These are phyloP conservation scores for Orthonevra nobilis DNA, from an alignment of 2,888 invertebrate species.

Conservation along the genomic window DNA sequence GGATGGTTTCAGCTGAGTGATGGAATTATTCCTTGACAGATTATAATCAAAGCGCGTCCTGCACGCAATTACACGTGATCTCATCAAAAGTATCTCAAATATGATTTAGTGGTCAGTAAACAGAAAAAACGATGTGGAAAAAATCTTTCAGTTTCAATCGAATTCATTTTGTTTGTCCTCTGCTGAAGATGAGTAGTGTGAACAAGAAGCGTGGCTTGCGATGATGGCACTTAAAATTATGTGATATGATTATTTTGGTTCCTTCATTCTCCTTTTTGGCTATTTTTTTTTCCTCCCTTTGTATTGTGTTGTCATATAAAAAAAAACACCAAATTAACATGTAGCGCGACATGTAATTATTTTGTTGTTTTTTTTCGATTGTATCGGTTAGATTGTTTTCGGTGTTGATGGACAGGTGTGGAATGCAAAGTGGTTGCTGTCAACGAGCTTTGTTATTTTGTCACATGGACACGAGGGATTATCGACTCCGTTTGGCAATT, in stretches of 20 bases:
- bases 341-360: conserved; percentile 57
- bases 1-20: conserved; percentile 48
- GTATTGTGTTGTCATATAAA: conserved; percentile 60
- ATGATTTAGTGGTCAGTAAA: conserved; percentile 16
- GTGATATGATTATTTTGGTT: conserved; percentile 60
- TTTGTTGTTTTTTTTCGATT: conserved; percentile 27
- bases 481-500: conserved; percentile 34
- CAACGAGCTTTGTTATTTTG: conserved; percentile 48
- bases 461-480: conserved; percentile 32
- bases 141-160: too few relatives aligned
- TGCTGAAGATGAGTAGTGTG: not conserved
- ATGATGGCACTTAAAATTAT: conserved; percentile 59
- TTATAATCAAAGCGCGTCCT: conserved; percentile 29
- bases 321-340: conserved; percentile 63
- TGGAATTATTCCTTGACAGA: conserved; percentile 2
- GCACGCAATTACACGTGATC: conserved; percentile 33
- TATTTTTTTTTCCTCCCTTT: not conserved
- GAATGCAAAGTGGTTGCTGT: conserved; percentile 65
- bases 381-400: conserved; percentile 27
- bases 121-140: too few relatives aligned
- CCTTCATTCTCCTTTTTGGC: not conserved
- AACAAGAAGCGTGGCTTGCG: conserved; percentile 39
- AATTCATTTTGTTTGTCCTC: too few relatives aligned
- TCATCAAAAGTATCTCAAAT: not conserved
- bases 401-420: conserved; percentile 51